A percentile compares a stretch with the other conserved stretches of the same genome.
Conservation (phyloP, 2,888 invertebrate genomes). For the Saturnia japonica region DNA sequence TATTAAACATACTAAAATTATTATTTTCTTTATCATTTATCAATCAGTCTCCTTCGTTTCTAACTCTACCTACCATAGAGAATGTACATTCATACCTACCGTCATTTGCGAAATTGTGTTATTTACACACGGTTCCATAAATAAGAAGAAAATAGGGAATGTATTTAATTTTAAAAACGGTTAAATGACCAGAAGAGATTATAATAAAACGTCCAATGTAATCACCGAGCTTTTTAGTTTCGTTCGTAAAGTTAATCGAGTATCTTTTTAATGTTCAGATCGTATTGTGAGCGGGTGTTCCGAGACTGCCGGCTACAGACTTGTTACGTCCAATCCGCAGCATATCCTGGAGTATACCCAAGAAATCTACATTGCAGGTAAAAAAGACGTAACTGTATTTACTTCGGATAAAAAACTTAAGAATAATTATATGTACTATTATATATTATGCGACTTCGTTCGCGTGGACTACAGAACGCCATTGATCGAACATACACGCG, state of each 20-base stretch:
- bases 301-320: constrained; percentile 94
- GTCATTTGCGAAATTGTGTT: too few species aligned
- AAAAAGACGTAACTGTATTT: constrained; percentile 8
- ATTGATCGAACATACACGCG: too few species aligned
- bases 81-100: too few species aligned
- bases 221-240: neutral
- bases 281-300: constrained; percentile 94
- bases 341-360: constrained; percentile 95
- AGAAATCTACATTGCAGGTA: constrained; percentile 92
- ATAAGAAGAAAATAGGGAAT: too few species aligned
- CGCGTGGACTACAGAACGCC: too few species aligned
- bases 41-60: too few species aligned
- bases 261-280: constrained; percentile 71
- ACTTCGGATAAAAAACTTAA: neutral
- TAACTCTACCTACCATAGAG: too few species aligned
- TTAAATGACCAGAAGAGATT: neutral
- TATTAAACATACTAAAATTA: too few species aligned
- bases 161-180: neutral
- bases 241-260: constrained; percentile 1
- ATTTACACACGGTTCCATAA: too few species aligned
- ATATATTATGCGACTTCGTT: too few species aligned
- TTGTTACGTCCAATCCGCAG: constrained; percentile 96
- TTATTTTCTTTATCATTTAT: too few species aligned
- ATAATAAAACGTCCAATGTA: neutral
- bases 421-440: too few species aligned